Evolutionary conservation across 2,113 vertebrate genomes (phyloP).

Genomic region (Nothoprocta perdicaria): DNA sequence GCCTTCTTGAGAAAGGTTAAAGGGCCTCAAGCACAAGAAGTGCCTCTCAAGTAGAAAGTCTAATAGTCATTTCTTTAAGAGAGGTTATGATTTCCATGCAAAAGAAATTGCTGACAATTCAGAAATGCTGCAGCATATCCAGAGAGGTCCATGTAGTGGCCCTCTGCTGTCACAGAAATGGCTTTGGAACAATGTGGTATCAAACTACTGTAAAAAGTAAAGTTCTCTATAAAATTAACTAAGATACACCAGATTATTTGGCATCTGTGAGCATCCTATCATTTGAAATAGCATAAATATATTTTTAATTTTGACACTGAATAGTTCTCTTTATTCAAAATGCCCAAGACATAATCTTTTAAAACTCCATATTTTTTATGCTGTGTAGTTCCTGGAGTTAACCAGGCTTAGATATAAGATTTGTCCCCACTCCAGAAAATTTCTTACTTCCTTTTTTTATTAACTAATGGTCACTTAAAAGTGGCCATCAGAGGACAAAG

Average conservation of each 20-base stretch:
- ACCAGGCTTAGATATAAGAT: neutral
- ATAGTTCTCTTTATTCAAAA: neutral
- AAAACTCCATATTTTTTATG: neutral
- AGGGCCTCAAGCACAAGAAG: neutral
- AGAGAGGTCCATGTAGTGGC: neutral
- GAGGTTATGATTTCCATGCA: neutral
- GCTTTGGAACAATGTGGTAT: neutral
- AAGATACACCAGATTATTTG: neutral
- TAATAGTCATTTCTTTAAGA: neutral
- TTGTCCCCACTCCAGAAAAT: neutral
- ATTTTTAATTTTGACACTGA: neutral
- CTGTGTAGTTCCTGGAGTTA: neutral
- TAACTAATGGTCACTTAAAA: neutral
- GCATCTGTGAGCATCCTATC: fast-evolving
- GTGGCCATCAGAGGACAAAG: neutral
- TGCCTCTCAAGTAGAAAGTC: neutral
- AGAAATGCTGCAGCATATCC: neutral
- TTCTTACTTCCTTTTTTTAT: neutral
- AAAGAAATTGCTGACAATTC: neutral
- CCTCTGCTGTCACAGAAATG: neutral
- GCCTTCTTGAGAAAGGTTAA: neutral
- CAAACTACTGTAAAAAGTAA: neutral
- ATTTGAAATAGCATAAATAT: neutral
- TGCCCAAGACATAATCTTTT: neutral
- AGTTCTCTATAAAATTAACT: fast-evolving